These are phyloP conservation scores for Colostygia pectinataria DNA, from an alignment of 2,888 invertebrate genomes.

Conservation along the genomic window DNA sequence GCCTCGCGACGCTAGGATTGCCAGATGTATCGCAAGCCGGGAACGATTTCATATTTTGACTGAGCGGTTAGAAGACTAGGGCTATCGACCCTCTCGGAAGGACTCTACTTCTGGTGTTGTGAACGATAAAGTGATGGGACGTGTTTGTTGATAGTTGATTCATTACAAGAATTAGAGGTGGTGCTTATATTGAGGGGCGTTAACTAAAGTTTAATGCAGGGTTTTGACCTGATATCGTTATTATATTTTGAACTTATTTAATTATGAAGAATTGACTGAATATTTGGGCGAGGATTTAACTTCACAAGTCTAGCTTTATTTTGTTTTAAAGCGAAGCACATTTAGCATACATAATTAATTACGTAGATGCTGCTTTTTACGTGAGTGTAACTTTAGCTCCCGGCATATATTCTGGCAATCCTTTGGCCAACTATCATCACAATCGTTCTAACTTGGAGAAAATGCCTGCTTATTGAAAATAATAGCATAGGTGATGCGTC, in stretches of 20 bases:
- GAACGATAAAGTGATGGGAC: background rate
- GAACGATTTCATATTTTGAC: slow-evolving; percentile 14
- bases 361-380: slow-evolving; percentile 19
- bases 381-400: slow-evolving; percentile 34
- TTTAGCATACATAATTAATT: slow-evolving; percentile 19
- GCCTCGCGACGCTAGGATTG: slow-evolving; percentile 56
- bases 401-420: slow-evolving; percentile 53
- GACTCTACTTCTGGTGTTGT: background rate
- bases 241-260: background rate
- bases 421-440: slow-evolving; percentile 47
- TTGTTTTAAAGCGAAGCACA: slow-evolving; percentile 22
- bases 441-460: slow-evolving; percentile 56
- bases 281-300: slow-evolving; percentile 9
- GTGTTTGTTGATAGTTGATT: background rate
- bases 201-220: background rate
- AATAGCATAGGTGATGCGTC: too few relatives aligned
- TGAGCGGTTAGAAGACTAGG: background rate
- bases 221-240: background rate
- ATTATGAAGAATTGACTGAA: background rate
- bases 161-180: background rate
- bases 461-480: background rate
- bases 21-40: slow-evolving; percentile 49
- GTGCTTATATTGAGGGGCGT: background rate
- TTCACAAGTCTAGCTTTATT: slow-evolving; percentile 10
- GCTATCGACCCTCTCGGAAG: background rate